A percentile compares a stretch with the other conserved stretches of the same genome.
phyloP scores from a whole-genome alignment of 2,888 invertebrate genomes.

The Tipula confusa region DNA sequence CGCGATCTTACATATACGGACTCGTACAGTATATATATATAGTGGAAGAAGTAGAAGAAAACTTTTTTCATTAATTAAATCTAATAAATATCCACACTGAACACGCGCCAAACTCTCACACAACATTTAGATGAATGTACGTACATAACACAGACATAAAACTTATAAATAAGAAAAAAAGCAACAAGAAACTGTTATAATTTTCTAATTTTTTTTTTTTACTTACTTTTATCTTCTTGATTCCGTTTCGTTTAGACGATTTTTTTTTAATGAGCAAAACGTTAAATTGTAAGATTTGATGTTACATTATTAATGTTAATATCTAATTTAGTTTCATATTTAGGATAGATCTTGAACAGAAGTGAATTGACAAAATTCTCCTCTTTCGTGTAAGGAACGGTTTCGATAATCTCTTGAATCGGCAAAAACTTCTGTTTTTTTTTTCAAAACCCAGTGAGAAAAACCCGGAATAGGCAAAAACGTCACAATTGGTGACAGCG shows the following conservation, averaged over 20 bases:
- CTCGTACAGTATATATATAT: background rate
- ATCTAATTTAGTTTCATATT: background rate
- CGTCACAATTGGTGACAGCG: no score
- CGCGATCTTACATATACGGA: background rate
- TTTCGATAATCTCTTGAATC: no score
- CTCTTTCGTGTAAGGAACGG: no score
- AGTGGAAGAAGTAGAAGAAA: background rate
- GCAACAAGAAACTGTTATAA: slow-evolving; percentile 7
- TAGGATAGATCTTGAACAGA: background rate
- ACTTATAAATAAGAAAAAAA: no score
- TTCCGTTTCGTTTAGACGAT: background rate
- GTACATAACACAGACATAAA: background rate
- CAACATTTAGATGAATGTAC: background rate
- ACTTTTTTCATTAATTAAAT: background rate
- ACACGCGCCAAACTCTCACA: slow-evolving; percentile 16
- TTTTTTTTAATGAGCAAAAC: background rate
- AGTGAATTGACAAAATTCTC: no score
- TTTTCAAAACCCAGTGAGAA: no score
- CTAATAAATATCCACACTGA: slow-evolving; percentile 25
- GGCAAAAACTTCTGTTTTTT: no score
- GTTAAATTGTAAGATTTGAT: background rate
- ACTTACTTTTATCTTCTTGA: background rate
- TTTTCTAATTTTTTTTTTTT: background rate
- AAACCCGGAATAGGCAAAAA: no score
- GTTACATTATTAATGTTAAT: no score